phyloP scores from a whole-genome alignment of 2,797 vertebrate species.

The Squalus acanthias region DNA sequence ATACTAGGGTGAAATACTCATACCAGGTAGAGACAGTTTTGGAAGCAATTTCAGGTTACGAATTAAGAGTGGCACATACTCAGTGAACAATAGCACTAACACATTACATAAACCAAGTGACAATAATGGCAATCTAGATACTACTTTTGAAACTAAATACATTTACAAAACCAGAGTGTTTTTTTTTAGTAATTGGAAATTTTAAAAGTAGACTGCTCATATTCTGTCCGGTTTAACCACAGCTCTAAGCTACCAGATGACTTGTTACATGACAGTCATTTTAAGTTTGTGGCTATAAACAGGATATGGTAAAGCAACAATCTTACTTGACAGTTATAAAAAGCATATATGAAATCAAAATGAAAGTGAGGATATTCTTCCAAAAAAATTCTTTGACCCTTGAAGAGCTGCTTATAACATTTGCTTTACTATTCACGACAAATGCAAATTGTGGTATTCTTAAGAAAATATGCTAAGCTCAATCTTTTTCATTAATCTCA shows the following conservation, averaged over 20 bases:
- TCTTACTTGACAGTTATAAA: not conserved
- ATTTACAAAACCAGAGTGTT: not conserved
- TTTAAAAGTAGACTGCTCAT: slow-evolving; percentile 2
- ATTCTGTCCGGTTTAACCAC: not conserved
- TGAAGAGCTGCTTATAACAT: not conserved
- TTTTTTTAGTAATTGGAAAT: not conserved
- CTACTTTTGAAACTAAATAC: not conserved
- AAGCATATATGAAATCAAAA: not conserved
- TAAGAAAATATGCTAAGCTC: not conserved
- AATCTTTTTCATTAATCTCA: not conserved
- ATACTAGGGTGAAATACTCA: not conserved
- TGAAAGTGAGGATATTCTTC: not conserved
- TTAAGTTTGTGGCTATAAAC: not conserved
- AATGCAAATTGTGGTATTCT: not conserved
- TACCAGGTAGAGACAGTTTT: not conserved
- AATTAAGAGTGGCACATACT: not conserved
- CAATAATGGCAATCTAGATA: not conserved
- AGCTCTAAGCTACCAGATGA: not conserved
- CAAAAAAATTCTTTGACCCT: not conserved
- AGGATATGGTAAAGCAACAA: not conserved
- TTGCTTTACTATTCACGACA: not conserved
- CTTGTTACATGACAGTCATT: not conserved
- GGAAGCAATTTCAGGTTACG: not conserved
- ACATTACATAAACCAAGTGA: not conserved
- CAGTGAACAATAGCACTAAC: not conserved